phyloP scores from a whole-genome alignment of 2,888 invertebrate genomes.

The Lepetodrilus schrolli region DNA sequence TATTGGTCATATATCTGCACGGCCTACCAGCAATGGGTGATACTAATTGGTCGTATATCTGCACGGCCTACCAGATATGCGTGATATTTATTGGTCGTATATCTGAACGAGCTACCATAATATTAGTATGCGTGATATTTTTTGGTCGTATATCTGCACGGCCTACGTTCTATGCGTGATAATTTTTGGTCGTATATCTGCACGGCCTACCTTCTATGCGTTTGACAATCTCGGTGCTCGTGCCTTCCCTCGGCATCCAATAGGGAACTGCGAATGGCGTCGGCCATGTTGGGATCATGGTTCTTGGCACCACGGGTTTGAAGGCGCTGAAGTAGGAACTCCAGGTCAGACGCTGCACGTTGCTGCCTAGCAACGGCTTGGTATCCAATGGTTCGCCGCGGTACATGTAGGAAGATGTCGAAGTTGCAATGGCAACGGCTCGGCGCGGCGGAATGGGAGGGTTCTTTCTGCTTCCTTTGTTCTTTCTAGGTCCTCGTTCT shows the following conservation, averaged over 20 bases:
- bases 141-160: no score
- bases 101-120: no score
- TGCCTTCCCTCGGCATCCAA: background rate
- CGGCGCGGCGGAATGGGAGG: background rate
- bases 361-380: background rate
- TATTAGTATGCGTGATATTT: no score
- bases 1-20: no score
- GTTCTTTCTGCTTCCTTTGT: conserved; percentile 54
- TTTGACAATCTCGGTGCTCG: background rate
- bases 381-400: background rate
- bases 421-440: background rate
- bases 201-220: conserved; percentile 4
- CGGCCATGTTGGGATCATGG: conserved; percentile 8
- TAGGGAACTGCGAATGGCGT: conserved; percentile 12
- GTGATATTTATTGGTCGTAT: no score
- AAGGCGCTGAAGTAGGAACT: conserved; percentile 47
- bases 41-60: no score
- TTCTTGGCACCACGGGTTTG: conserved; percentile 46
- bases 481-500: conserved; percentile 85
- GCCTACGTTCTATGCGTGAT: no score
- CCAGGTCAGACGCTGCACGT: conserved; percentile 32
- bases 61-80: no score
- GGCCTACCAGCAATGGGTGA: no score
- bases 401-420: conserved; percentile 4
- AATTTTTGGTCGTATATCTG: no score